Conservation (phyloP, 2,113 vertebrate genomes). For the Hippocampus barbouri region DNA sequence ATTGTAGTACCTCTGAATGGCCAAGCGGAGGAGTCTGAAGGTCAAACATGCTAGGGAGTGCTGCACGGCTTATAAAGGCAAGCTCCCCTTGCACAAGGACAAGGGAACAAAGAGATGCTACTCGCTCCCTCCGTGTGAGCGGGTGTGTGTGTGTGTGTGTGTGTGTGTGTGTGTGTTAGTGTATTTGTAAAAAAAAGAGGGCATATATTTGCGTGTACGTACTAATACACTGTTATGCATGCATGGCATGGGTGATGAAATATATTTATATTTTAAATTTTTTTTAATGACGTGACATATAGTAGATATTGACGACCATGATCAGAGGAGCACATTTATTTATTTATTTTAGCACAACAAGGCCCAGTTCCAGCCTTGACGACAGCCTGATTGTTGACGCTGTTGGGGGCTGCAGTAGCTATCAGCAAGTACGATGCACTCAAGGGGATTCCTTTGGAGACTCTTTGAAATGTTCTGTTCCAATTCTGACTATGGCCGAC, state of each 20-base stretch:
- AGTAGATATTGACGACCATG: constrained; percentile 38
- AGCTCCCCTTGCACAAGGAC: constrained; percentile 64
- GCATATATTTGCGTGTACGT: background rate
- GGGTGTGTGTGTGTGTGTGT: constrained; percentile 1
- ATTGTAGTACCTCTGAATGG: constrained; percentile 36
- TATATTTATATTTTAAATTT: background rate
- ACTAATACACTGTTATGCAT: constrained; percentile 36
- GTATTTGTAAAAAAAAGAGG: background rate
- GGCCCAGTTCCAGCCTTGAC: too few relatives aligned
- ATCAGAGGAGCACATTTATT: constrained; percentile 18
- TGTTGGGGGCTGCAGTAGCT: too few relatives aligned
- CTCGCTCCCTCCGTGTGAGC: constrained; percentile 20
- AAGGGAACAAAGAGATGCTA: constrained; percentile 67
- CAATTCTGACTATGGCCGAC: too few relatives aligned
- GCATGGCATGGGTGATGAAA: constrained; percentile 43
- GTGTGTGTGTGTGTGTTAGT: background rate
- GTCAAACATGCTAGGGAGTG: constrained; percentile 67
- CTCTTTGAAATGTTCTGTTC: too few relatives aligned
- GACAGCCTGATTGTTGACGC: too few relatives aligned
- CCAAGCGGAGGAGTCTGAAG: constrained; percentile 70
- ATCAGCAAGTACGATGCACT: too few relatives aligned
- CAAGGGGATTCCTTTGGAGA: too few relatives aligned
- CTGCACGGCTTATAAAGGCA: constrained; percentile 63
- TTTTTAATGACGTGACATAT: background rate
- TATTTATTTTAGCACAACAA: too few relatives aligned